A percentile compares a stretch with the other conserved stretches of the same genome.
Conservation (phyloP, 2,888 invertebrate species). For the Philhelius pedissequus region DNA sequence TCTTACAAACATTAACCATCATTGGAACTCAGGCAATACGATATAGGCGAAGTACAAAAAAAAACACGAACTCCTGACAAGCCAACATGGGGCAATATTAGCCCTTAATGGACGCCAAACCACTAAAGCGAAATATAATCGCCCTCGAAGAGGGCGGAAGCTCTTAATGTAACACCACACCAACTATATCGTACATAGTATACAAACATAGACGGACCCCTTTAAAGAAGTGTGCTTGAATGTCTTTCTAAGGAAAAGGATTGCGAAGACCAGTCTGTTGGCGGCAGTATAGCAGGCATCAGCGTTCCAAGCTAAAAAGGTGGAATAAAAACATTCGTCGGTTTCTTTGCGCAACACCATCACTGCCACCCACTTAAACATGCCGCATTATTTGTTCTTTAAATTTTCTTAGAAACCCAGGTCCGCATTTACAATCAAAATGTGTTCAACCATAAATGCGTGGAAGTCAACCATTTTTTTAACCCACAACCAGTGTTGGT, state of each 20-base stretch:
- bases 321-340: slow-evolving; percentile 26
- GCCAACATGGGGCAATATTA: slow-evolving; percentile 46
- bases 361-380: slow-evolving; percentile 34
- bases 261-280: background rate
- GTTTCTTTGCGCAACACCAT: slow-evolving; percentile 13
- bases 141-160: slow-evolving; percentile 41
- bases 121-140: slow-evolving; percentile 63
- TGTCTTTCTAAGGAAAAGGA: slow-evolving; percentile 37
- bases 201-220: background rate
- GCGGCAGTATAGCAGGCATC: background rate
- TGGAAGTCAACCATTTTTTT: too few relatives aligned
- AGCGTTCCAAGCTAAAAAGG: slow-evolving; percentile 8
- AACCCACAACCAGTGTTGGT: too few relatives aligned
- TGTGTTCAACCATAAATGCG: too few relatives aligned
- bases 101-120: slow-evolving; percentile 64
- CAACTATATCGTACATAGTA: background rate
- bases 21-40: background rate
- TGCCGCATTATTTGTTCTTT: slow-evolving; percentile 42
- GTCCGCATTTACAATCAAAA: background rate
- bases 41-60: background rate
- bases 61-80: slow-evolving; percentile 11
- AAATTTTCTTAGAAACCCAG: background rate
- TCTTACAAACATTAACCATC: background rate
- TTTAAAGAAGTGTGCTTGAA: background rate
- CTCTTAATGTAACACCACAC: slow-evolving; percentile 60